These are phyloP conservation scores for Onychomys arenicola DNA, from an alignment of 2,797 vertebrate genomes.

Conservation along the genomic window DNA sequence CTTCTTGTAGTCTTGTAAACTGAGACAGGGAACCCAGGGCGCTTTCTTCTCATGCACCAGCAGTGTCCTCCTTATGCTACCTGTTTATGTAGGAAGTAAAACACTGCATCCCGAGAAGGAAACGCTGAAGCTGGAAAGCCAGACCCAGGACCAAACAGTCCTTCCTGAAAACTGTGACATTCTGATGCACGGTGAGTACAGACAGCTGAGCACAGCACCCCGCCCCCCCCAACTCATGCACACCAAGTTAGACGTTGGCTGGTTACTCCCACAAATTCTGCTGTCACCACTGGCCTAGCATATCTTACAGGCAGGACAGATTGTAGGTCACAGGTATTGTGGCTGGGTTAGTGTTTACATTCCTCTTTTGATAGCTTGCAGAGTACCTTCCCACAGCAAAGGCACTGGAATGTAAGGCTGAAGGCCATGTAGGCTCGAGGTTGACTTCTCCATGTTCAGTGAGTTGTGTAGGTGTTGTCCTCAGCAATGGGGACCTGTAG, in stretches of 20 bases:
- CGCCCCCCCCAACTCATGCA: neutral
- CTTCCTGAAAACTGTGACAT: neutral
- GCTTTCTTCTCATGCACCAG: slow-evolving; percentile 18
- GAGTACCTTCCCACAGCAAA: neutral
- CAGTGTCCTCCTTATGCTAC: neutral
- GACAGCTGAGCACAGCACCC: neutral
- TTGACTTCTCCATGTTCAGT: neutral
- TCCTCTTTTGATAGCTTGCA: neutral
- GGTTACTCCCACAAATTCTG: neutral
- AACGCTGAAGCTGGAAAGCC: neutral
- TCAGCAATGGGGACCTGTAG: too few relatives aligned
- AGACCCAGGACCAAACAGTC: neutral
- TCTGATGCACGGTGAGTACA: neutral
- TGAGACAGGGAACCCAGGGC: neutral
- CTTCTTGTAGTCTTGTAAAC: neutral
- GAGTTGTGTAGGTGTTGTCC: neutral
- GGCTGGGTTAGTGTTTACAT: neutral
- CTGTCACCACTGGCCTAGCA: neutral
- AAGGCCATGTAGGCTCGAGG: neutral
- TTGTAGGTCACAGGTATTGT: neutral
- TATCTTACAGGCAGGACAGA: neutral
- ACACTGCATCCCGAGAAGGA: neutral
- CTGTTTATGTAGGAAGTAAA: neutral
- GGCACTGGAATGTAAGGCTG: neutral
- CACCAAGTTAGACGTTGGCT: neutral